Base-by-base conservation (phyloP, 2,888 invertebrate genomes). In the Tipula confusa region DNA sequence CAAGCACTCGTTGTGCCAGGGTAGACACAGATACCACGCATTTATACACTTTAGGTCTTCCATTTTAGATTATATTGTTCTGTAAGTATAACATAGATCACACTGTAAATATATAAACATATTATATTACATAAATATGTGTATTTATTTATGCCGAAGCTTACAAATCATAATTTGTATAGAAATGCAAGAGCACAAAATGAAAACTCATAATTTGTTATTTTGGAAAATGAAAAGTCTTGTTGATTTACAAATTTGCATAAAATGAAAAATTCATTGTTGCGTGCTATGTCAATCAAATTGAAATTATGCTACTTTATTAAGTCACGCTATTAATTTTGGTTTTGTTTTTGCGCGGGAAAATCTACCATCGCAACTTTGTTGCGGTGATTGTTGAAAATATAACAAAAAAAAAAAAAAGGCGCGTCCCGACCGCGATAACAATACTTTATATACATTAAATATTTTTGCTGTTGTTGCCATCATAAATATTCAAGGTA, bases 221-320 rank as follows among this genome's bases (percentile, higher is more conserved):
- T 64, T 64, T 24, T 18, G 64, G 24, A 64, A 24, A 64, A 64
- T 64, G 64, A 64, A 64, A 64, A 64, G 18, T 64, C 64, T 64
- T 64, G 64, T 64, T 64, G 64, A 64, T 64, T 64, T 64, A 64
- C 64, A 18, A 64, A 64, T 64, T 64, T 64, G 64, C 64, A 64
- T 64, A 64, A 64, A 64, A 64, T 24, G 64, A 13, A 64, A 64
- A 64, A 64, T 24, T 64, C 64, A 64, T 64, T 64, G 64, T 64
- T 64, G 64, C 64, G 64, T 64, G 64, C 9, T 64, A 64, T 24
- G 64, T 24, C 64, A 64, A 64, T 64, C 64, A 64, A 64, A 64
- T 18, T 64, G 64, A 11, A 24, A 64, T n/a, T n/a, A 64, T 64
- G 24, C 64, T 64, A 24, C 24, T 48, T 9, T 24, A 18, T n/a